Percentiles rank a stretch among this genome's conserved stretches.
Evolutionary conservation across 37 sponge, comb jelly and placozoan species (phyloP).

Genomic region (Theonella swinhoei): DNA sequence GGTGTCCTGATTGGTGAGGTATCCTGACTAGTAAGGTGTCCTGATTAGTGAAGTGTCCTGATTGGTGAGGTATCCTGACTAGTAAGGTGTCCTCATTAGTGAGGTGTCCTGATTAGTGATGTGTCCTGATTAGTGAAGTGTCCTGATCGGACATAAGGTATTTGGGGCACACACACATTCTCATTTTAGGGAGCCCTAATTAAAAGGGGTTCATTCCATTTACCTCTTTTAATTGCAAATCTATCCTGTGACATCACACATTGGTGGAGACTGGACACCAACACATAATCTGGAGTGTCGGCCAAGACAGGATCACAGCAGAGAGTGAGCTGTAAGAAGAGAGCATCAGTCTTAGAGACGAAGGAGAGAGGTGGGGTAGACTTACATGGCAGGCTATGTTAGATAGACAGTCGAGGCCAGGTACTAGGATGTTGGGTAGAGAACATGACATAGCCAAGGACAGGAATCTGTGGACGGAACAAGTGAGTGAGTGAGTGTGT

Average conservation of each 20-base stretch:
- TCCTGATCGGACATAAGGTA: neutral
- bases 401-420: constrained; percentile 36
- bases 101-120: too few relatives aligned
- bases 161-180: neutral
- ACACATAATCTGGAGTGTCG: too few relatives aligned
- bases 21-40: too few relatives aligned
- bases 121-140: too few relatives aligned
- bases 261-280: constrained; percentile 19
- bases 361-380: neutral
- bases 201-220: neutral
- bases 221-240: constrained; percentile 16
- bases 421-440: constrained; percentile 3
- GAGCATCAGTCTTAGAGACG: neutral
- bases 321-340: neutral
- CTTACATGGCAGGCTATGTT: constrained; percentile 41
- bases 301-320: neutral
- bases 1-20: too few relatives aligned
- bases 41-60: too few relatives aligned
- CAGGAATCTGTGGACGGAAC: constrained; percentile 55
- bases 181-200: neutral
- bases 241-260: constrained; percentile 39
- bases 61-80: too few relatives aligned
- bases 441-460: constrained; percentile 9
- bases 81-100: too few relatives aligned
- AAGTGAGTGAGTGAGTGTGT: too few relatives aligned